Conservation (phyloP, 1,140 invertebrate genomes). For the Carcinoscorpius rotundicauda region DNA sequence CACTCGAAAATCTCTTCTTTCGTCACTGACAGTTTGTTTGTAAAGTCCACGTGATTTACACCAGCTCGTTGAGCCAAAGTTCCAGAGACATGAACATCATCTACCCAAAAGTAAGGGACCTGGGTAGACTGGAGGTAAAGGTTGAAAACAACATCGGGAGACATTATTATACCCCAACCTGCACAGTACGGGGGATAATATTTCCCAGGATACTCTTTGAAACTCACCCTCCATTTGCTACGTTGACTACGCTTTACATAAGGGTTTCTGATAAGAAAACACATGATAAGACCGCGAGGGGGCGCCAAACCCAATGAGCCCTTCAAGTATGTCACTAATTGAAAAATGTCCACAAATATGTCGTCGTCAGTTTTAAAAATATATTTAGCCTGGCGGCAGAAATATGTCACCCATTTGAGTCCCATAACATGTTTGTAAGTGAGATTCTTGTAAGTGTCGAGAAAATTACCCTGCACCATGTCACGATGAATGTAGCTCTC, state of each 20-base stretch:
- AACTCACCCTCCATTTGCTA: constrained; percentile 34
- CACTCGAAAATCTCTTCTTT: constrained; percentile 19
- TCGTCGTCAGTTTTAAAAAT: constrained; percentile 72
- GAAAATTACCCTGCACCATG: constrained; percentile 46
- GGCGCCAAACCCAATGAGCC: constrained; percentile 14
- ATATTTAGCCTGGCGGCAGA: constrained; percentile 49
- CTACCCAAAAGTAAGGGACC: constrained; percentile 64
- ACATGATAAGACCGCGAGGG: constrained; percentile 22
- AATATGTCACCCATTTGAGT: constrained; percentile 53
- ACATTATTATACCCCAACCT: constrained; percentile 34
- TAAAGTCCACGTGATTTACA: constrained; percentile 46
- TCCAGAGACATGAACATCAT: constrained; percentile 68
- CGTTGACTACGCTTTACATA: constrained; percentile 25
- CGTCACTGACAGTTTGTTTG: constrained; percentile 16
- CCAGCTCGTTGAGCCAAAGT: constrained; percentile 46
- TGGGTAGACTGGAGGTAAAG: constrained; percentile 26
- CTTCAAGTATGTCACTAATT: constrained; percentile 47
- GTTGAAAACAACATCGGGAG: constrained; percentile 29
- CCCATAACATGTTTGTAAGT: constrained; percentile 82
- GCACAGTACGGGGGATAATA: constrained; percentile 37
- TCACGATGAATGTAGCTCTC: constrained; percentile 29
- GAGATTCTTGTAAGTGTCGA: constrained; percentile 66
- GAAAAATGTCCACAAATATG: constrained; percentile 57
- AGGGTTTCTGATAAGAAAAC: constrained; percentile 21
- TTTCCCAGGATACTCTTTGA: constrained; percentile 30